Base-by-base conservation (phyloP, 1,140 invertebrate genomes). In the Metaphire vulgaris region DNA sequence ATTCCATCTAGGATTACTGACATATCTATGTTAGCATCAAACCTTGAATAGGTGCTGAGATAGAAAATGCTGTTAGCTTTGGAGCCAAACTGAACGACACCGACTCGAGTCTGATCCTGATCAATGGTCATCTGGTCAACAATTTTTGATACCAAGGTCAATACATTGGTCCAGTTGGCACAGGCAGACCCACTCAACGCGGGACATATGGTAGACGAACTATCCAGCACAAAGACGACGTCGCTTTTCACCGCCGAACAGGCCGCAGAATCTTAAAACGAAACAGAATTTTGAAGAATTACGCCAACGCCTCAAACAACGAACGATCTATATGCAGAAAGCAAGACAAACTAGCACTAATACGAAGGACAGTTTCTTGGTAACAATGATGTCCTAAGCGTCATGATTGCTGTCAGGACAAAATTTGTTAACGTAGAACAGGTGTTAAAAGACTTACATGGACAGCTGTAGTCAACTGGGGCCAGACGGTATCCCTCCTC, bases 151-250 rank as follows among this genome's bases (percentile, higher is more conserved):
- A 78, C 66, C n/a, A 69, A 75, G 28, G 41, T 69, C 34, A 76
- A 26, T 33, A 78, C 15, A 26, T 77, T 65, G 21, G 67, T 65
- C 77, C 77, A 78, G 14, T 29, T 41, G 72, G 72, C 34, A 41
- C 28, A 41, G 32, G 72, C 33, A 41, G 72, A n/a, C 41, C 28
- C 32, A 73, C 70, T 33, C 6, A 31, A 14, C 14, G 21, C 1
- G 0, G 28, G 33, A n/a, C 72, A 73, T 16, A 73, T 30, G 72
- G 1, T 12, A 34, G 6, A 1, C 2, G 72, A 73, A 73, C 34
- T 73, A 34, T 73, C 72, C 16, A 73, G 31, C 33, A 73, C 72
- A 26, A 73, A 73, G 26, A 73, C 72, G 16, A 73, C 33, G n/a
- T 73, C 72, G 28, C 33, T 64, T 2, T 34, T 28, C 15, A 73